Conservation (phyloP, 1,140 invertebrate species). For the Vollenhovia emeryi region DNA sequence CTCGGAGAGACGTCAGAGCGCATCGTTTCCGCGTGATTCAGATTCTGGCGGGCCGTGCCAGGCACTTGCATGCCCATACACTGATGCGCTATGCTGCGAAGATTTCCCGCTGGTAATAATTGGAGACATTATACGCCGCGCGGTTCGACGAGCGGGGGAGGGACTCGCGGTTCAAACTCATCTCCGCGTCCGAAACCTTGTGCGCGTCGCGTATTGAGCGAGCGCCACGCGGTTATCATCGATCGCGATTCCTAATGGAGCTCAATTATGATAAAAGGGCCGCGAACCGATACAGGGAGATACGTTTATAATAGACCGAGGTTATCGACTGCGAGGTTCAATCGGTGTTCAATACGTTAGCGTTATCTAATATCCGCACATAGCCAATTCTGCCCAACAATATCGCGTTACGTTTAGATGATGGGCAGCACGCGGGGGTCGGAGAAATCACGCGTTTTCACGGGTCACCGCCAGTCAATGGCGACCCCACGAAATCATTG, state of each 20-base stretch:
- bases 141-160: not conserved
- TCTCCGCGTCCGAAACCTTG: not conserved
- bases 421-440: not conserved
- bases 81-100: not conserved
- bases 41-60: slow-evolving; percentile 29
- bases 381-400: not conserved
- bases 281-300: not conserved
- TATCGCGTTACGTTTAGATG: not conserved
- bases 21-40: slow-evolving; percentile 49
- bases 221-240: not conserved
- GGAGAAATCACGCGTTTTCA: not conserved
- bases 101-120: slow-evolving; percentile 9
- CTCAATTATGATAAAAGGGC: not conserved
- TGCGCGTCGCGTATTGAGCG: not conserved
- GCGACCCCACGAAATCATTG: not conserved
- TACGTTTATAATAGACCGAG: not conserved
- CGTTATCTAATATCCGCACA: not conserved
- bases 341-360: not conserved
- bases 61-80: not conserved
- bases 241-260: not conserved
- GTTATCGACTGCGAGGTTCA: slow-evolving; percentile 13
- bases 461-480: not conserved
- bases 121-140: not conserved
- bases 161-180: not conserved
- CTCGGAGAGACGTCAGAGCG: slow-evolving; percentile 19